A percentile compares a stretch with the other conserved stretches of the same genome.
phyloP scores from a whole-genome alignment of 2,797 vertebrate species.

The Threskiornis aethiopicus region DNA sequence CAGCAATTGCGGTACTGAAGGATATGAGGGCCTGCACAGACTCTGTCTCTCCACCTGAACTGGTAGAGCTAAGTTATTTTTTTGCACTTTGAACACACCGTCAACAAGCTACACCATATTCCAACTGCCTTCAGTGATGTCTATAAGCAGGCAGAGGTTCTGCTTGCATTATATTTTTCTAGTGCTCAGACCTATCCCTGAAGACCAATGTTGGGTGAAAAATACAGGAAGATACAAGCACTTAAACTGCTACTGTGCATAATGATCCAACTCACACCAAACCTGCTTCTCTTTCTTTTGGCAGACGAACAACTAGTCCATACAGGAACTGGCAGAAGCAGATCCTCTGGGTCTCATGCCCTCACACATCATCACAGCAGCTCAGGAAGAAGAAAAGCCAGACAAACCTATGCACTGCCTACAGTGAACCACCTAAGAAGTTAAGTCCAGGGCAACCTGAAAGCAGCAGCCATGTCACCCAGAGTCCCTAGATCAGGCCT shows the following conservation, averaged over 20 bases:
- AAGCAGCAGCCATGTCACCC: background rate
- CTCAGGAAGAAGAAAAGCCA: background rate
- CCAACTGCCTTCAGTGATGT: background rate
- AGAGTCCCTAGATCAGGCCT: background rate
- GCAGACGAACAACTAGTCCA: background rate
- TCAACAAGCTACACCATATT: background rate
- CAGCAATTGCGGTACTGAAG: background rate
- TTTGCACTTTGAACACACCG: background rate
- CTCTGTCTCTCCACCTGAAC: background rate
- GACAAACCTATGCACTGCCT: background rate
- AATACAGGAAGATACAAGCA: background rate
- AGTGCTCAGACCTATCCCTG: background rate
- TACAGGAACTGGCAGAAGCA: background rate
- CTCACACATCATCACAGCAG: background rate
- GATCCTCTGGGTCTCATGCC: background rate
- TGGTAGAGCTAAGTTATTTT: background rate
- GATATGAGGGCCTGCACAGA: background rate
- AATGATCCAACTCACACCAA: background rate
- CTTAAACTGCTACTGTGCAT: background rate
- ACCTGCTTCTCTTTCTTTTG: background rate
- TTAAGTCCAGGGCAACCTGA: background rate
- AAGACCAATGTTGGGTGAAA: background rate
- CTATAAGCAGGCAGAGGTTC: background rate
- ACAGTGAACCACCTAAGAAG: background rate
- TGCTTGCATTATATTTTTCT: background rate